Evolutionary conservation across 2,888 invertebrate genomes (phyloP).

Genomic region (Pachymerium ferrugineum): DNA sequence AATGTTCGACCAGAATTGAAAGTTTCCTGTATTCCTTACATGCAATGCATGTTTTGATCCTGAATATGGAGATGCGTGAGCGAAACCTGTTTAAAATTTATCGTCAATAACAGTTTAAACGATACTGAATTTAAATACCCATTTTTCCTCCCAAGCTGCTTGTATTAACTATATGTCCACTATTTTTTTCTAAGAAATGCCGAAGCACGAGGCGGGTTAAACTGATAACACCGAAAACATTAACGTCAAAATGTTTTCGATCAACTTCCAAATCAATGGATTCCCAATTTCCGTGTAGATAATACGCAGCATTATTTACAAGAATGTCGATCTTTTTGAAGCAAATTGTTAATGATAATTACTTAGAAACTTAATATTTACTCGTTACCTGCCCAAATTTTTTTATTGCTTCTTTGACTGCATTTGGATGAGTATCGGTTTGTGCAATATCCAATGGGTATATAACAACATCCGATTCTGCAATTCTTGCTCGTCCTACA

Average conservation of each 20-base stretch:
- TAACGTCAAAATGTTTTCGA: slow-evolving; percentile 65
- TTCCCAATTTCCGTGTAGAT: slow-evolving; percentile 68
- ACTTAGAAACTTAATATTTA: background rate
- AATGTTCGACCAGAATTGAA: no score
- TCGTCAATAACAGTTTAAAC: background rate
- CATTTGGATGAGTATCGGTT: background rate
- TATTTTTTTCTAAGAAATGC: slow-evolving; percentile 54
- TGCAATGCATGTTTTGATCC: slow-evolving; percentile 72
- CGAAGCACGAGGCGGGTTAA: slow-evolving; percentile 63
- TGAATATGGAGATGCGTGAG: slow-evolving; percentile 64
- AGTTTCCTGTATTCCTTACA: slow-evolving; percentile 49
- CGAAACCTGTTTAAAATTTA: slow-evolving; percentile 47
- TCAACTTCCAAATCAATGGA: slow-evolving; percentile 66
- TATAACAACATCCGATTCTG: slow-evolving; percentile 39
- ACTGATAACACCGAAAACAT: slow-evolving; percentile 67
- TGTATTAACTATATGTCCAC: slow-evolving; percentile 67
- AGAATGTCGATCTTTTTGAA: slow-evolving; percentile 63
- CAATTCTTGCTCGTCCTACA: slow-evolving; percentile 51
- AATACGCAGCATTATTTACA: slow-evolving; percentile 74
- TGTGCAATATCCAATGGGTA: background rate
- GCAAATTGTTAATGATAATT: background rate
- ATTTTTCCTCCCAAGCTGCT: slow-evolving; percentile 61
- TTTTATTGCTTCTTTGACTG: background rate
- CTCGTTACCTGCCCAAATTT: background rate
- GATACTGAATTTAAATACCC: background rate